Base-by-base conservation (phyloP, 2,888 invertebrate genomes). In the Nomada fucata region DNA sequence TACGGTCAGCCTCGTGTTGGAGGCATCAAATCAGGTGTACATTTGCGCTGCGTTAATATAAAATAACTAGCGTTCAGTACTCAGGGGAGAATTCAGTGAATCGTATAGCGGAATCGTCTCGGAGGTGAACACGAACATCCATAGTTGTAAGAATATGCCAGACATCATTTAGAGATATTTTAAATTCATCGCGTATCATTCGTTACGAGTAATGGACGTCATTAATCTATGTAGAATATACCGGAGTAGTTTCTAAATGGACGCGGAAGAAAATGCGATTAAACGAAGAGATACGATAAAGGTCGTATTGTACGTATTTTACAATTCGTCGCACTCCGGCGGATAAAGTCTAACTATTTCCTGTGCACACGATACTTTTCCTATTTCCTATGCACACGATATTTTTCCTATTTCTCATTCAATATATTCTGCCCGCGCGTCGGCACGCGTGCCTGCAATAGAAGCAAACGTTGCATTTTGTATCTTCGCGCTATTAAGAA, bases 131-230 rank as follows among this genome's bases (percentile, higher is more conserved):
- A 57, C 44, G 57, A 65, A 47, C 47, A 18, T 26, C 23, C 29
- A 36, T 36, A 23, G 18, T 9, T 15, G 59, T 29, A 13, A 47
- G 47, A 47, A 59, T 29, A 23, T 59, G 47, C 29, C 29, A 47
- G 59, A 29, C 15, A 36, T 70, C 47, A 50, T 50, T 57, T 60
- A 47, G 20, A 47, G 18, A 26, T 18, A 63, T 63, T 50, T 63
- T 63, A 63, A 36, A 55, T 71, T 71, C 76, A 71, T 26, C 2
- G 50, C n/a, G 42, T 60, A 60, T 52, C 50, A 42, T 52, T 69
- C 59, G 50, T 42, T 5, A 42, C 61, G 53, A 36, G 63, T 71
- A 50, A 71, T 36, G 13, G 15, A n/a, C 10, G 47, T 55, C 63
- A 23, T 76, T 63, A 71, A 44, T 53, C n/a, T 15, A 26, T n/a